Percentiles rank a stretch among this genome's conserved stretches.
Conservation (phyloP, 2,888 invertebrate species). For the Epinotia demarniana region DNA sequence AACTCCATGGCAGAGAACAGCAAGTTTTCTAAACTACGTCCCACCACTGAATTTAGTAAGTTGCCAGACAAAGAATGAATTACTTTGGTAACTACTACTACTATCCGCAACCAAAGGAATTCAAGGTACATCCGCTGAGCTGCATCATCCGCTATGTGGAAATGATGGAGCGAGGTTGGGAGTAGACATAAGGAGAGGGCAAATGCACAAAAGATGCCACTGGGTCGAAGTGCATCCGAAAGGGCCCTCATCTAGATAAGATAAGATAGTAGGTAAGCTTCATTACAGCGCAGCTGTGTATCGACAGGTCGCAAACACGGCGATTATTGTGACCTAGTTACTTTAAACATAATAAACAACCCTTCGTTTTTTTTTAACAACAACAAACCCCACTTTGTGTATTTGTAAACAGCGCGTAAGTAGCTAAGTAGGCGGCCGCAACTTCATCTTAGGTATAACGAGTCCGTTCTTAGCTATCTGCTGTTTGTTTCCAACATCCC, state of each 20-base stretch:
- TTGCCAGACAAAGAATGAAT: no score
- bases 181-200: no score
- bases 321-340: conserved; percentile 42
- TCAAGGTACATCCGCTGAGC: no score
- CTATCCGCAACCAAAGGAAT: no score
- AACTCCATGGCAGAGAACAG: neutral
- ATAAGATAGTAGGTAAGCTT: conserved; percentile 42
- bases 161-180: no score
- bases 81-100: no score
- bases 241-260: no score
- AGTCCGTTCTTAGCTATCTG: conserved; percentile 28
- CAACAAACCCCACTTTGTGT: conserved; percentile 44
- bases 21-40: conserved; percentile 14
- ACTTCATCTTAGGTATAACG: conserved; percentile 41
- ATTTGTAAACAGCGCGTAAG: conserved; percentile 41
- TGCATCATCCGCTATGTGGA: no score
- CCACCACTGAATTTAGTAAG: conserved; percentile 14
- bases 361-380: conserved; percentile 46
- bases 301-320: conserved; percentile 52
- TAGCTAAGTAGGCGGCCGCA: conserved; percentile 43
- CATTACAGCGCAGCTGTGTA: conserved; percentile 51
- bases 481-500: conserved; percentile 14
- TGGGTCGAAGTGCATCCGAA: no score
- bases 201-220: no score
- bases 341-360: conserved; percentile 46